Base-by-base conservation (phyloP, 2,113 vertebrate species). In the Arizona elegans region DNA sequence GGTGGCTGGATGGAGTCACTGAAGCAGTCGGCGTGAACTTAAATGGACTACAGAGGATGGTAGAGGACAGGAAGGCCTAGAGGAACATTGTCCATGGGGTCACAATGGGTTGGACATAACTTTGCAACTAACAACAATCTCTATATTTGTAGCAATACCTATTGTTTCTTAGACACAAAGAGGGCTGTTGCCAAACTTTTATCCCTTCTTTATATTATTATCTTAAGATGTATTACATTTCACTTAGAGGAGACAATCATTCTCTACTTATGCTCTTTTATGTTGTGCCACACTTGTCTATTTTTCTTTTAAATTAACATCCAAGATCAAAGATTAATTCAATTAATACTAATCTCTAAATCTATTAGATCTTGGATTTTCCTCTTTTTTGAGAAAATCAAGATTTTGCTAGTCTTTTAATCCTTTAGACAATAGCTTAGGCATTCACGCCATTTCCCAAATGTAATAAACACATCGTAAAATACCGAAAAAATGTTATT, bases 301-400 rank as follows among this genome's bases (percentile, higher is more conserved):
- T 86, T 58, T 86, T 29, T 38, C 93, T 93, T 91, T 95, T 89
- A 95, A 96, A 94, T 91, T 95, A 96, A 96, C 91, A 96, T 54
- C 70, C 92, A 91, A 95, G 95, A 97, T 97, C 95, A 97, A 97
- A 97, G 94, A 96, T 94, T 97, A 97, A 97, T 97, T 97, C 95
- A 97, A 97, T 97, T 97, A 97, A 96, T 95, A 96, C 91, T 96
- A 96, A 97, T 97, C 95, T 96, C 93, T 94, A 81, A 96, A 96
- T 91, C 96, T 96, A 96, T 95, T 96, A 96, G 94, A 96, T 95
- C 93, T 96, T n/a, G 75, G 47, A 86, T 17, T 65, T 88, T 86
- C 24, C 55, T 56, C 5, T 5, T 56, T 24, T 13, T 29, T 94
- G 95, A 96, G 81, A 96, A 96, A 96, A 95, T 96, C 92, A 96